phyloP scores from a whole-genome alignment of 2,888 invertebrate species.

The Hyles lineata region DNA sequence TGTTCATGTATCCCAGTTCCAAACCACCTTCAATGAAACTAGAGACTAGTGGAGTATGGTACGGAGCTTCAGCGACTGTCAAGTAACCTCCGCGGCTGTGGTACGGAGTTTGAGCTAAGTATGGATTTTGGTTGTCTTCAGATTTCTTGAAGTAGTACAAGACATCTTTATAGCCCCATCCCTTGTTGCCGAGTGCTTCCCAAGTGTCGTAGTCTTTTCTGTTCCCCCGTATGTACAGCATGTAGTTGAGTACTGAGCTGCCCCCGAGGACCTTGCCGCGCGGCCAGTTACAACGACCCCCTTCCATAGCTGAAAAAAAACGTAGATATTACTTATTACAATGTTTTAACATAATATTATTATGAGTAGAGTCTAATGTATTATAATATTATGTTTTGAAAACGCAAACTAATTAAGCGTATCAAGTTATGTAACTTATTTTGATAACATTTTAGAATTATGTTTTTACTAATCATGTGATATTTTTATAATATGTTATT shows the following conservation, averaged over 20 bases:
- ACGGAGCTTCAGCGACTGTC: slow-evolving; percentile 94
- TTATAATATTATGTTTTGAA: no score
- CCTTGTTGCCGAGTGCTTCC: slow-evolving; percentile 94
- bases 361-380: background rate
- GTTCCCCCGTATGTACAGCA: slow-evolving; percentile 96
- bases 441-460: no score
- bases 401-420: no score
- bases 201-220: slow-evolving; percentile 95
- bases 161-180: slow-evolving; percentile 93
- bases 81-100: slow-evolving; percentile 92
- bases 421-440: no score
- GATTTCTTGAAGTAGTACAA: slow-evolving; percentile 95
- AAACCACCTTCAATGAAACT: slow-evolving; percentile 93
- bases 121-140: slow-evolving; percentile 95
- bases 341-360: background rate
- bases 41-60: slow-evolving; percentile 92
- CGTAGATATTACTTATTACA: slow-evolving; percentile 25
- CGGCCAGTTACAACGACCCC: slow-evolving; percentile 95
- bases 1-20: slow-evolving; percentile 93
- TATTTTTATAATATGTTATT: no score
- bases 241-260: slow-evolving; percentile 94
- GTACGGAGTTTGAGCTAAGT: slow-evolving; percentile 90
- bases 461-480: no score
- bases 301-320: slow-evolving; percentile 89
- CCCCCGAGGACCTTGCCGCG: slow-evolving; percentile 97